These are phyloP conservation scores for Aphidoletes aphidimyza DNA, from an alignment of 2,888 invertebrate genomes.

Conservation along the genomic window DNA sequence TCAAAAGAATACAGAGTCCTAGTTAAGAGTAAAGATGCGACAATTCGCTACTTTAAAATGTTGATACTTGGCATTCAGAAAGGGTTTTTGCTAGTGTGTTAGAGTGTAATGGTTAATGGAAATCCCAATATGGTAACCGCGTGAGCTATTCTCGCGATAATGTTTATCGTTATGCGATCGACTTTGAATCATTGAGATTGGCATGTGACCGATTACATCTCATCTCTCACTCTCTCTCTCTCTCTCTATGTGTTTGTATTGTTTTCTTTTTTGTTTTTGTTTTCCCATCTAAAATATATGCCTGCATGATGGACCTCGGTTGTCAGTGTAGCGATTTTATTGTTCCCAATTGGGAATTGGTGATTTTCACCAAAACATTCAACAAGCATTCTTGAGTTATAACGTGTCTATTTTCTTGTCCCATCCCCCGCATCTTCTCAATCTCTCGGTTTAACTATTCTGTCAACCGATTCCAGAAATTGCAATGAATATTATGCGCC, in stretches of 20 bases:
- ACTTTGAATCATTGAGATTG: conserved; percentile 6
- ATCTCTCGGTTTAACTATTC: not conserved
- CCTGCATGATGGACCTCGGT: not conserved
- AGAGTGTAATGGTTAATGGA: conserved; percentile 27
- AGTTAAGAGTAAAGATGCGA: too few species aligned
- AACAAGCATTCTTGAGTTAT: not conserved
- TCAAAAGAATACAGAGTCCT: not conserved
- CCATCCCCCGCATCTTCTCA: not conserved
- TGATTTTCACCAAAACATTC: conserved; percentile 32
- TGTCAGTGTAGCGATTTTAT: not conserved
- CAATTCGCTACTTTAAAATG: not conserved
- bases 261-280: not conserved
- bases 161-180: not conserved
- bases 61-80: too few species aligned
- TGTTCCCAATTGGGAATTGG: not conserved
- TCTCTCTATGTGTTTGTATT: not conserved
- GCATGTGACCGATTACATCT: conserved; percentile 30
- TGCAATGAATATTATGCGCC: not conserved
- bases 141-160: not conserved
- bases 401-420: not conserved
- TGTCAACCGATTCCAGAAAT: not conserved
- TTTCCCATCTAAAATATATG: too few species aligned
- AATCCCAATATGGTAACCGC: not conserved
- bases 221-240: not conserved
- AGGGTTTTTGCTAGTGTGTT: too few species aligned